Evolutionary conservation across 2,797 vertebrate genomes (phyloP), one percentile per base, ranked within the genome.

Genomic region (Centroberyx gerrardi): DNA sequence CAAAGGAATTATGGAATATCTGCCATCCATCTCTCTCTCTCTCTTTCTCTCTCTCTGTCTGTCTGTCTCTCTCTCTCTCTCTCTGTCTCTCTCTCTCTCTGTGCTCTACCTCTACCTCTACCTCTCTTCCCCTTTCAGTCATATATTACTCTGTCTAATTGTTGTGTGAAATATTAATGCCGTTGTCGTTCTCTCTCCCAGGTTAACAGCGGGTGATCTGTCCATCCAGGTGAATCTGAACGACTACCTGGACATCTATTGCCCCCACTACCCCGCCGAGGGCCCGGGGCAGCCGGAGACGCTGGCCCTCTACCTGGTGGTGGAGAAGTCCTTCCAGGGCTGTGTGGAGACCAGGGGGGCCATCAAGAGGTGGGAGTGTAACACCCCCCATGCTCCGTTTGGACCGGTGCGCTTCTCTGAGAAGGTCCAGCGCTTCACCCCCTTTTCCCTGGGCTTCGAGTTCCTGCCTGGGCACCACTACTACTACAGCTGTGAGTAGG

Each of bases 221-320:
- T 83, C 94, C 62, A 86, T 99, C 80, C 93, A 96, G 85, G 94
- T 98, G 86, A 88, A 93, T 69, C 95, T 98, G 84, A 97, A 96
- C 17, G 98, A 99, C 83, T 98, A 98, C 93, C 90, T 99, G 90
- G 97, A 98, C 88, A 96, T 99, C 90, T 96, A 96, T 93, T 99
- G 98, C 78, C 97, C 98, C 0, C 94, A 98, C 90, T 98, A 97
- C 71, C 92, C 97, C 1, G 73, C 66, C 0, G 77, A 83, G 0
- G 74, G 60, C 7, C 3, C 85, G 0, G 58, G 54, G 49, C 78
- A 85, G 48, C 90, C 92, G 0, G 95, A 95, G 87, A 90, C 91
- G 52, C 22, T 93, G 87, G 54, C 93, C 72, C 85, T 96, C 64
- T 93, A 96, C 94, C 1, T 97, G 94, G 91, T 95, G 84, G 44